Evolutionary conservation across 2,797 vertebrate genomes (phyloP), one percentile per base, ranked within the genome.

Genomic region (Falco berigora): DNA sequence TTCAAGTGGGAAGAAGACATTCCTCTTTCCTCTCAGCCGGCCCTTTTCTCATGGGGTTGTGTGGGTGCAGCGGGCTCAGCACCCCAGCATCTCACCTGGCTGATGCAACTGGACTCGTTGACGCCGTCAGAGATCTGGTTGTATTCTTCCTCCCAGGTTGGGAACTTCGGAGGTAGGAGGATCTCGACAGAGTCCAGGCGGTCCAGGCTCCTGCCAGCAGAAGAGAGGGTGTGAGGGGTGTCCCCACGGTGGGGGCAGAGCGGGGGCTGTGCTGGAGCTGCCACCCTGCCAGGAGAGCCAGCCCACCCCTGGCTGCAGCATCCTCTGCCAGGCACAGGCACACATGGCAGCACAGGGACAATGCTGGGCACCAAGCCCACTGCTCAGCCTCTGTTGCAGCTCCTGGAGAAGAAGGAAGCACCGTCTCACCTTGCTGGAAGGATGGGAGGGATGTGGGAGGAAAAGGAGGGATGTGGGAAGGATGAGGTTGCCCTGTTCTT

Each of bases 101-200:
- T 99, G 96, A 99, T 97, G 94, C 98, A 98, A 90, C 98, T 98
- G 96, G 98, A 97, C 84, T 98, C 98, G 0, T 98, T 98, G 91
- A 98, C 81, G 84, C 98, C 99, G 97, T 99, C 99, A 73, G 99
- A 98, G 97, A 98, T 98, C 95, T 98, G 99, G 97, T 99, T 99
- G 97, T 99, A 99, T 97, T 99, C 99, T 94, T 99, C 99, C 74
- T 99, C 99, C 99, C 99, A 99, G 94, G 97, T 98, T 3, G 98
- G 98, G 97, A 99, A 98, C 94, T 99, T 98, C 12, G 98, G 98
- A 86, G 98, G 98, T 94, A 98, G 94, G 47, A 98, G 97, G 81
- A 98, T 99, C 88, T 98, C 99, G 1, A 99, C 98, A 79, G 99
- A 99, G 98, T 99, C 99, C 90, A 99, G 97, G 97, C 98, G 99